These are phyloP conservation scores for Ameiurus melas DNA, from an alignment of 2,113 vertebrate genomes.

Conservation along the genomic window DNA sequence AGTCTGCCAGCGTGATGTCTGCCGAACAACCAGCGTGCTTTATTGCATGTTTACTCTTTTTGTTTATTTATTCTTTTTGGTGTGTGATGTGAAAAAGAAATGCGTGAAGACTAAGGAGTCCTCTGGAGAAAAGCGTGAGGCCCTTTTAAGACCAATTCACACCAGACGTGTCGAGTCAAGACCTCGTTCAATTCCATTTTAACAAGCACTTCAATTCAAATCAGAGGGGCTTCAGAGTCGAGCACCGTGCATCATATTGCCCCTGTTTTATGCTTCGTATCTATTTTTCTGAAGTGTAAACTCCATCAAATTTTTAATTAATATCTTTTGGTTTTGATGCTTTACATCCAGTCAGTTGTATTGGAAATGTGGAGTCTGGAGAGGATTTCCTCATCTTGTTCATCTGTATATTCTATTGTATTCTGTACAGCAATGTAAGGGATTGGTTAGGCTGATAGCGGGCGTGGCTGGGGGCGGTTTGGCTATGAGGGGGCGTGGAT, in stretches of 20 bases:
- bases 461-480: neutral
- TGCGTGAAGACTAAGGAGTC: neutral
- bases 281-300: neutral
- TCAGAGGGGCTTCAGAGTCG: neutral
- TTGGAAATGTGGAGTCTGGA: neutral
- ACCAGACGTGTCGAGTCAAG: neutral
- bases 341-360: too few relatives aligned
- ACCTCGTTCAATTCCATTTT: neutral
- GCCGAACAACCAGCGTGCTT: neutral
- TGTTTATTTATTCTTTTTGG: neutral
- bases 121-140: neutral
- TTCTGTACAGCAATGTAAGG: neutral
- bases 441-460: neutral
- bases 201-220: neutral
- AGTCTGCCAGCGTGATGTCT: constrained; percentile 1
- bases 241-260: neutral
- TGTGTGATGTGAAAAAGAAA: neutral
- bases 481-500: neutral
- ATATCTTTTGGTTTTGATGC: neutral
- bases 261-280: neutral
- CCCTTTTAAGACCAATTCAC: neutral
- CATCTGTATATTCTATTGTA: neutral
- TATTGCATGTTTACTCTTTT: neutral
- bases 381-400: neutral
- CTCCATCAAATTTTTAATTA: neutral